phyloP scores from a whole-genome alignment of 2,113 vertebrate genomes.

The Silurus meridionalis region DNA sequence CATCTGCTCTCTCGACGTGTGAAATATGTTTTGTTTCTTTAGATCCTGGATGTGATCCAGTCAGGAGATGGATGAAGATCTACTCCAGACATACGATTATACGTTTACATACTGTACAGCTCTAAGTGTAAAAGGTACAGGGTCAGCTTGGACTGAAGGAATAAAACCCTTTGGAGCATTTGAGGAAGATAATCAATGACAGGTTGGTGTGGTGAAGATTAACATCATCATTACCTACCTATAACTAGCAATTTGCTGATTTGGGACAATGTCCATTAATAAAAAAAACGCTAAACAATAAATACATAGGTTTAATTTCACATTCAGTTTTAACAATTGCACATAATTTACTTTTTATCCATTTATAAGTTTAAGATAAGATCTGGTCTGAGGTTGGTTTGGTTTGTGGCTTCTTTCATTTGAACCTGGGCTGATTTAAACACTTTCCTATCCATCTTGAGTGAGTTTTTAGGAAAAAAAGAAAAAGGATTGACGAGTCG shows the following conservation, averaged over 20 bases:
- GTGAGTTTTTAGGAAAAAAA: neutral
- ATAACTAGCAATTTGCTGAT: too few relatives aligned
- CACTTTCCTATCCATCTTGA: neutral
- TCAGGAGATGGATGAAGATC: neutral
- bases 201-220: too few relatives aligned
- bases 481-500: neutral
- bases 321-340: neutral
- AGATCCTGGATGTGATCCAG: neutral
- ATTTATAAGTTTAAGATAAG: neutral
- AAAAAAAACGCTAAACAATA: too few relatives aligned
- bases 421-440: neutral
- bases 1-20: neutral
- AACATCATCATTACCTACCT: too few relatives aligned
- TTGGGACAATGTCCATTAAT: too few relatives aligned
- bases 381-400: neutral
- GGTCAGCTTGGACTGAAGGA: too few relatives aligned
- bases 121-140: too few relatives aligned
- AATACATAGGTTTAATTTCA: too few relatives aligned
- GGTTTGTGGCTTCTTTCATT: neutral
- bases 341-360: neutral
- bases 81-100: too few relatives aligned
- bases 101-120: too few relatives aligned
- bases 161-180: too few relatives aligned
- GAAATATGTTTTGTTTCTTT: neutral
- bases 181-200: too few relatives aligned